phyloP scores from a whole-genome alignment of 2,888 invertebrate genomes.

The Diabrotica balteata region DNA sequence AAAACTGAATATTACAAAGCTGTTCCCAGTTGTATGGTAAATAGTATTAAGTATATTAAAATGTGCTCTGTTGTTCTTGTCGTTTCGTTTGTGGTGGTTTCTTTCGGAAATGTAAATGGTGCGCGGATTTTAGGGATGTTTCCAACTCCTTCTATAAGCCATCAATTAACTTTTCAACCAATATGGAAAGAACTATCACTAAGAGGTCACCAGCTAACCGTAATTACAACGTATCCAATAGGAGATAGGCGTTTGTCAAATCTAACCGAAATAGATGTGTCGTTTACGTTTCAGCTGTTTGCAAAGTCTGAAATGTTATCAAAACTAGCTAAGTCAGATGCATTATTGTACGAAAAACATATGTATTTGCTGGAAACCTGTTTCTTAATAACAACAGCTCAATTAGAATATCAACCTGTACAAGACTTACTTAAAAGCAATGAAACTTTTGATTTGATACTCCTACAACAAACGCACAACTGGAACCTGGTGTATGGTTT shows the following conservation, averaged over 20 bases:
- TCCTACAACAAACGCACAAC: not conserved
- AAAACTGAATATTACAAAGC: no score
- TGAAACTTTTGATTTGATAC: not conserved
- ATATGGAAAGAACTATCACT: constrained; percentile 44
- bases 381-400: no score
- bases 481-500: not conserved
- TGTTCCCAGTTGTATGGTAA: no score
- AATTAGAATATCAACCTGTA: not conserved
- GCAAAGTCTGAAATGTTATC: not conserved
- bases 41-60: no score
- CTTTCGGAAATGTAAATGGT: not conserved
- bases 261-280: constrained; percentile 44
- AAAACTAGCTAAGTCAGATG: not conserved
- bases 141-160: constrained; percentile 30
- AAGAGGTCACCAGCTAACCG: constrained; percentile 43
- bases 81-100: no score
- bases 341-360: not conserved
- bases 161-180: constrained; percentile 40
- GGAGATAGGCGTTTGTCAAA: constrained; percentile 39
- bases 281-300: not conserved
- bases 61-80: no score
- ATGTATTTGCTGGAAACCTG: not conserved
- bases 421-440: not conserved
- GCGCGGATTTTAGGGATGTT: constrained; percentile 28
- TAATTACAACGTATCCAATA: constrained; percentile 42